Base-by-base conservation (phyloP, 2,113 vertebrate genomes). In the Donacobius atricapilla region DNA sequence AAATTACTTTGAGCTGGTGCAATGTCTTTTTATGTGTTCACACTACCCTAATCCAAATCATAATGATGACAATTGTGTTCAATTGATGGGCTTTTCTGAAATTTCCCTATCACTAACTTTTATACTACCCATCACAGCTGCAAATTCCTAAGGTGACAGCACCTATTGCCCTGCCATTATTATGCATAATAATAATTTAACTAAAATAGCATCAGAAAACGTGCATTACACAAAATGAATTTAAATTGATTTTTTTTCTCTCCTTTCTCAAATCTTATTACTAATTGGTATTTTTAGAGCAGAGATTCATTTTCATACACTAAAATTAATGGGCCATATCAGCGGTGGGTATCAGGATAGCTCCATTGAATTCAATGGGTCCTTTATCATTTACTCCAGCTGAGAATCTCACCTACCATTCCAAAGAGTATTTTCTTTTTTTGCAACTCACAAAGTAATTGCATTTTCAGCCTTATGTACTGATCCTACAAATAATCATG, bases 251-350 rank as follows among this genome's bases (percentile, higher is more conserved):
- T 96, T 95, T 93, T 95, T 95, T 93, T 88, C 54, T n/a, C 90
- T 75, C 66, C 81, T 63, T 94, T 93, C 91, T 86, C 92, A 88
- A 88, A 88, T 90, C 92, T 95, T 96, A 96, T 95, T 96, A 96
- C 96, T 96, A 96, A 97, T 96, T 96, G 92, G 90, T 86, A 95
- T 95, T 96, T 97, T 97, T 88, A 96, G 92, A 96, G 93, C 82
- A 88, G 75, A 94, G 92, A 94, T 96, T 96, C 94, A 96, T 96
- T 97, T 92, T 92, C 79, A 76, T 72, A 81, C 87, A 96, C 63
- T 79, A 77, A 71, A 90, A 96, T 73, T 93, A 86, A 78, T 89
- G 93, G 48, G 13, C 77, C 91, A 54, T 96, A 93, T 87, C 96
- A 91, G 83, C 20, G 37, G 83, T 87, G 91, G 82, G 96, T 94